Conservation (phyloP, 2,888 invertebrate genomes). For the Cephus runcator region DNA sequence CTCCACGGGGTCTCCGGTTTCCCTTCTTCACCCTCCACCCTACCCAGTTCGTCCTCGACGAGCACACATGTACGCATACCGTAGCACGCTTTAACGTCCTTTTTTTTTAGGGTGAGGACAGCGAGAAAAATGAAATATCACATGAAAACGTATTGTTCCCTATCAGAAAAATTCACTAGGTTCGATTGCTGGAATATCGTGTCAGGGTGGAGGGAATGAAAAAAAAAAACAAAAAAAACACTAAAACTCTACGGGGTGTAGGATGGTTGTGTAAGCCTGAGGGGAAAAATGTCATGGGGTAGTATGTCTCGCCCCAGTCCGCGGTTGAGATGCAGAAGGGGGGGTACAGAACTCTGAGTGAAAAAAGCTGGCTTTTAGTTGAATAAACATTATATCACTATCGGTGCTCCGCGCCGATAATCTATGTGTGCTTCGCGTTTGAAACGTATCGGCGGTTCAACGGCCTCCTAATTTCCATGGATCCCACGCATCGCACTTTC, state of each 20-base stretch:
- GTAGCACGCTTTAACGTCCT: neutral
- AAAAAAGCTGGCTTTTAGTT: constrained; percentile 47
- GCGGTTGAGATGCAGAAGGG: neutral
- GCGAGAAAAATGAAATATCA: constrained; percentile 45
- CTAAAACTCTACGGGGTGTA: neutral
- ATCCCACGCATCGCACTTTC: neutral
- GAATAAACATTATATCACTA: constrained; percentile 48
- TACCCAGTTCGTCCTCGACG: neutral
- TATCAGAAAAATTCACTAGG: neutral
- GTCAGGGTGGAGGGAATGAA: neutral
- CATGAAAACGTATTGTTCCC: neutral
- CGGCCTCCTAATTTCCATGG: neutral
- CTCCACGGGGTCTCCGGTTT: constrained; percentile 26
- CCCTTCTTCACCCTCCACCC: constrained; percentile 9
- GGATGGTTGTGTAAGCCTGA: neutral
- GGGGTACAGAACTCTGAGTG: neutral
- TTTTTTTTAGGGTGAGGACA: constrained; percentile 14
- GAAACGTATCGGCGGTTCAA: neutral
- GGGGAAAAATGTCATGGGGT: neutral
- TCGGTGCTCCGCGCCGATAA: constrained; percentile 19
- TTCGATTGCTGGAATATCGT: neutral
- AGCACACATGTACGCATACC: neutral
- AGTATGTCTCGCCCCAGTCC: neutral
- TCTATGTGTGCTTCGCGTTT: constrained; percentile 30
- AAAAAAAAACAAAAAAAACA: neutral